Evolutionary conservation across 35 echinoderm and acorn worm species (phyloP), one percentile per base, ranked within the genome.

Genomic region (Heliocidaris erythrogramma): DNA sequence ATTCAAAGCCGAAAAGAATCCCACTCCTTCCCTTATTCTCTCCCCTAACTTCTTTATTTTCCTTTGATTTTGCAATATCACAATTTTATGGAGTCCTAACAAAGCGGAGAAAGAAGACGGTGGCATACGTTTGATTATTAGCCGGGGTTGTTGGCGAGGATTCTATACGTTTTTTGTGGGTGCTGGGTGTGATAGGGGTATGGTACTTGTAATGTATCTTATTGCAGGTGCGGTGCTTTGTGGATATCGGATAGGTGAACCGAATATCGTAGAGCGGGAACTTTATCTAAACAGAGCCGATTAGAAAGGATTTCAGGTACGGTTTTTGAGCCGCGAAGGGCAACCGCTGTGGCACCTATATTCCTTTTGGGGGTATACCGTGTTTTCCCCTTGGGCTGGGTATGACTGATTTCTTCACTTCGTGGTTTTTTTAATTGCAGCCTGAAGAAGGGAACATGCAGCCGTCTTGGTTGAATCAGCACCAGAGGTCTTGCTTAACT

Each of bases 221-320:
- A 92, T 92, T 92, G 91, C 91, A 92, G 50, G 17, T 30, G 91
- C 91, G 91, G 91, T 30, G 91, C 91, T 59, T 92, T 92, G 91
- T 92, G 49, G 49, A 32, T 52, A 52, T 59, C 91, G 50, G 91
- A 24, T 92, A 59, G 47, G 48, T 29, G 48, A 92, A 92, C 91
- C 48, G 48, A 50, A 92, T 92, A 92, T 92, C 29, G 32, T 24
- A 59, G 48, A 30, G n/a, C 48, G 47, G 49, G 91, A 92, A 92
- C 48, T 92, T 48, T 30, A 30, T 49, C 49, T 59, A 92, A 92
- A 92, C 50, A 92, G 91, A 92, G 48, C 16, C 91, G 91, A 92
- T 92, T 92, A 92, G 91, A 92, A 49, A 48, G 91, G 91, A 92
- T 92, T 92, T 92, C 91, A 92, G 48, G 31, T 31, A 89, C 87